Base-by-base conservation (phyloP, 35 echinoderm and acorn worm species). In the Ophiothrix spiculata region DNA sequence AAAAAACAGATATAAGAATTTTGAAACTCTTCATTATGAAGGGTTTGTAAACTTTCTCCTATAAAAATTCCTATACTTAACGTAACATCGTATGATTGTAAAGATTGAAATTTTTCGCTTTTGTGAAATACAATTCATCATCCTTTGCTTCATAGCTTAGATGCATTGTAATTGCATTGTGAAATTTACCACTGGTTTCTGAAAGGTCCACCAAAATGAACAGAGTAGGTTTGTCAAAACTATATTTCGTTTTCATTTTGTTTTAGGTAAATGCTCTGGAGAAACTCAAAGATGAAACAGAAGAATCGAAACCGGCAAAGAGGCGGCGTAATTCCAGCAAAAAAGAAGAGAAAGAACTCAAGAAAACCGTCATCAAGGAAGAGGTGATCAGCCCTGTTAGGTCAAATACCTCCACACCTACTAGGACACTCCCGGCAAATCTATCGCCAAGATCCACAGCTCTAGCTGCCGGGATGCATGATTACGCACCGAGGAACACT, bases 401-500 rank as follows among this genome's bases (percentile, higher is more conserved):
- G 14, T 82, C 87, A 49, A 80, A 86, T 16, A 87, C 78, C 79
- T 63, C 84, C 31, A 79, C 93, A 19, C 88, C 84, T 12, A 88
- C 86, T 81, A 75, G 82, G 75, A 78, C 75, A 10, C 36, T 91
- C 16, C 88, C 86, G 34, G 35, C 81, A 4, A 83, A 91, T 49
- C 64, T 88, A 35, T 87, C 85, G 1, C 89, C 86, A 31, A 64
- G 81, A 3, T 92, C 90, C 40, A 77, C 84, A 8, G 84, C 90
- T 1, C 35, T 92, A 17, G 90, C 85, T n/a, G 90, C 90, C 21
- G 90, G 90, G 19, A 92, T 92, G 90, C 90, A 92, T 12, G 93
- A 95, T 73, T 88, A 95, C 64, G 40, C 81, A 0, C 81, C 86
- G 36, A 73, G 86, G 45, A 80, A 84, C 4, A 80, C 87, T 1